Base-by-base conservation (phyloP, 2,113 vertebrate genomes). In the Lutjanus erythropterus region DNA sequence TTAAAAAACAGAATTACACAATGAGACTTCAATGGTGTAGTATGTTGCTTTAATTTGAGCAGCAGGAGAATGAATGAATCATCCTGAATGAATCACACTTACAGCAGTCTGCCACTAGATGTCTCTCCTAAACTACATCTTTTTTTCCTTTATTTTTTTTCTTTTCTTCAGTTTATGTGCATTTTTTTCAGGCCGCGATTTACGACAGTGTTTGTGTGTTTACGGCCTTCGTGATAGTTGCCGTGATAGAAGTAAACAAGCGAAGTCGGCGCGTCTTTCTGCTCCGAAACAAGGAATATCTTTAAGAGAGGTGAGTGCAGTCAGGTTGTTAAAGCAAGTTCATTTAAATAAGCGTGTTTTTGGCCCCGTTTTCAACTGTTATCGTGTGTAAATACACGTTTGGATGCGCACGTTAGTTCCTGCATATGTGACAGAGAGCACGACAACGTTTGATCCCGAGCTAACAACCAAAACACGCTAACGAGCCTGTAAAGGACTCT, bases 201-300 rank as follows among this genome's bases (percentile, higher is more conserved):
- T 88, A 80, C 92, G 90, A 89, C 92, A 88, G 58, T 14, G 16
- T 9, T n/a, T 7, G 0, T 0, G 5, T 0, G 11, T 81, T 91
- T 91, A 76, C 88, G 92, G 80, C 61, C 9, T 18, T 33, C 61
- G 0, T 58, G 44, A 53, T 46, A 41, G 19, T 47, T 61, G 21
- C 33, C 5, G 9, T 14, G 21, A 7, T 0, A 19, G n/a, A 83
- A 21, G 81, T 89, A 93, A 93, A 91, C 80, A 91, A 76, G 53
- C 11, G 4, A 39, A 10, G 14, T 55, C 8, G 5, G 5, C 25
- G 42, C 6, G 14, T 6, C 6, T 49, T 35, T 78, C 47, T 42
- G 18, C 33, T 58, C 15, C 7, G 0, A 14, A 44, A 65, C 27
- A 23, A 18, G 3, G 31, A 55, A 11, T 16, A 55, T 5, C 6